Percentiles rank a stretch among this genome's conserved stretches.
Evolutionary conservation across 2,797 vertebrate genomes (phyloP).

Genomic region (Eulemur rubriventer): DNA sequence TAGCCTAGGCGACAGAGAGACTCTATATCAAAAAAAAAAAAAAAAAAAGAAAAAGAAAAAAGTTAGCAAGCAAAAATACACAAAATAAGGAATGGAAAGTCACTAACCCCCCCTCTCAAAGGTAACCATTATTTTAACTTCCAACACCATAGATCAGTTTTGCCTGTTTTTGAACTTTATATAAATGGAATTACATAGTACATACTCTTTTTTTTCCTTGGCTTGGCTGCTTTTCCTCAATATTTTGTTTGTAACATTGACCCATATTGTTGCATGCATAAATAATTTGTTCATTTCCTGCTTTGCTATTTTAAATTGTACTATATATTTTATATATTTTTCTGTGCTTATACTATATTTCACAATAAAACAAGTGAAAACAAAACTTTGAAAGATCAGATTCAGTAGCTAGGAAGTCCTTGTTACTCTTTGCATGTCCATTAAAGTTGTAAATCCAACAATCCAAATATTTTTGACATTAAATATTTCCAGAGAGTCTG

Average conservation of each 20-base stretch:
- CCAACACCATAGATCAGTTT: background rate
- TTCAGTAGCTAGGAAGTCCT: background rate
- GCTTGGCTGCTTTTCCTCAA: background rate
- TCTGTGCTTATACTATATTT: background rate
- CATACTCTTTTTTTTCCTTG: background rate
- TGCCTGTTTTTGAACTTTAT: background rate
- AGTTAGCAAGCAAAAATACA: background rate
- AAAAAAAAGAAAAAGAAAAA: background rate
- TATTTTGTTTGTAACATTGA: background rate
- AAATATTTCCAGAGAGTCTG: slow-evolving; percentile 37
- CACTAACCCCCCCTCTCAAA: background rate
- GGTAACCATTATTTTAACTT: background rate
- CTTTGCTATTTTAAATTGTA: background rate
- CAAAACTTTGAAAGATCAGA: background rate
- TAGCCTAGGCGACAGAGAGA: too few relatives aligned
- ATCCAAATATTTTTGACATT: slow-evolving; percentile 51
- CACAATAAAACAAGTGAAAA: slow-evolving; percentile 32
- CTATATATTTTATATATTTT: background rate
- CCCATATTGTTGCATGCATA: background rate
- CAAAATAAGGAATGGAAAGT: background rate
- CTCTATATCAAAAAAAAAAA: too few relatives aligned
- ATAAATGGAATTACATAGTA: background rate
- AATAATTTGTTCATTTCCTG: background rate
- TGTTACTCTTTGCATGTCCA: background rate
- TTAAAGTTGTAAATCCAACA: slow-evolving; percentile 50